These are phyloP conservation scores for Ursus arctos DNA, from an alignment of 2,113 vertebrate species.

Conservation along the genomic window DNA sequence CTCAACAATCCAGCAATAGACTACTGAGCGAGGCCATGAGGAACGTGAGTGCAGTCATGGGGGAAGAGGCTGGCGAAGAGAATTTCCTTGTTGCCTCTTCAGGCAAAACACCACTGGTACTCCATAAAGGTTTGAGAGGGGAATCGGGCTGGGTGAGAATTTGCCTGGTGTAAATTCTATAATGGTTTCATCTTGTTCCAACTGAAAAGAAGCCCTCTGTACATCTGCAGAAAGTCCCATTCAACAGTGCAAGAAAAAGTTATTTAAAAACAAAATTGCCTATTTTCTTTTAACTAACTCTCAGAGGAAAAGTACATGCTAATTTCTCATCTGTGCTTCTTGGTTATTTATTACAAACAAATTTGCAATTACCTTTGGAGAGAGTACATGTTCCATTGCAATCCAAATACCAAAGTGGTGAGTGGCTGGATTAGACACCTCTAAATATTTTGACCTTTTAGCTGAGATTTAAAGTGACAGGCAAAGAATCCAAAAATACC, in stretches of 20 bases:
- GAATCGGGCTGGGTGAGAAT: neutral
- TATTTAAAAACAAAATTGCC: slow-evolving; percentile 43
- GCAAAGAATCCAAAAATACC: neutral
- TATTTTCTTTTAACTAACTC: slow-evolving; percentile 14
- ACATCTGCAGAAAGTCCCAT: neutral
- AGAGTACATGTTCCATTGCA: neutral
- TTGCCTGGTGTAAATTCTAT: neutral
- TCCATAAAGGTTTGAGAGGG: neutral
- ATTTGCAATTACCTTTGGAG: neutral
- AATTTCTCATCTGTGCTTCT: slow-evolving; percentile 47
- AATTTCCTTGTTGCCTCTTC: neutral
- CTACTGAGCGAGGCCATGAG: neutral
- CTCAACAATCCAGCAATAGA: neutral
- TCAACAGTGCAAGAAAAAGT: slow-evolving; percentile 17
- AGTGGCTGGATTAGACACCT: neutral
- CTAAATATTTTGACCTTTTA: slow-evolving; percentile 37
- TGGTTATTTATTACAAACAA: slow-evolving; percentile 31
- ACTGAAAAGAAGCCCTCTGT: slow-evolving; percentile 27
- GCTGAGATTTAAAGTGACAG: slow-evolving; percentile 37
- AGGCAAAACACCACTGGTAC: neutral
- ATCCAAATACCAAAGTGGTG: slow-evolving; percentile 6
- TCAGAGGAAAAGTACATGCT: neutral
- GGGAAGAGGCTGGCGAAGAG: neutral
- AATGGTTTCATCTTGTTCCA: slow-evolving; percentile 30
- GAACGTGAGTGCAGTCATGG: rapidly evolving